These are phyloP conservation scores for Saccostrea cuccullata DNA, from an alignment of 1,140 invertebrate species.

Conservation along the genomic window DNA sequence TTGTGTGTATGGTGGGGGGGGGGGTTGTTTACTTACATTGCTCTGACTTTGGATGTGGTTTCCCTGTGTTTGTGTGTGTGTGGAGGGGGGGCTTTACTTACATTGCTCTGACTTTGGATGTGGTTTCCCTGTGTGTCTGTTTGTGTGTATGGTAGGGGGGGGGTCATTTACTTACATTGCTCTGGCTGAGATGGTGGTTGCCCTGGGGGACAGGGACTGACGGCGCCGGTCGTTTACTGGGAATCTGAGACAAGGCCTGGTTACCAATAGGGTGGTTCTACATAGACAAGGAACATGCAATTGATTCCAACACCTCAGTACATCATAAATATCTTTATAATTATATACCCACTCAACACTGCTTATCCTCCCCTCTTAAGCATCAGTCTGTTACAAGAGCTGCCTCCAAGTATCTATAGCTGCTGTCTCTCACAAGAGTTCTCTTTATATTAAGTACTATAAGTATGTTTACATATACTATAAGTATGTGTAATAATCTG, in stretches of 20 bases:
- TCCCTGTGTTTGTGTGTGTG: too few species aligned
- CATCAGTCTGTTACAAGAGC: neutral
- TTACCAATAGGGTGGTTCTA: slow-evolving; percentile 26
- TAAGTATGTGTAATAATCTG: neutral
- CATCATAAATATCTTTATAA: too few species aligned
- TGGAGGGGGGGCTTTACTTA: neutral
- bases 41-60: neutral
- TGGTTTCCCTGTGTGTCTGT: neutral
- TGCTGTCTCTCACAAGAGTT: too few species aligned
- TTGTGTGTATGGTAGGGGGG: too few species aligned
- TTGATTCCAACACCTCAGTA: neutral
- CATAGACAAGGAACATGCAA: slow-evolving; percentile 30
- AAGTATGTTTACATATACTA: too few species aligned
- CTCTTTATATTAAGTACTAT: too few species aligned
- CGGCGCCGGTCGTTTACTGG: slow-evolving; percentile 42
- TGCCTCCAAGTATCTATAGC: neutral
- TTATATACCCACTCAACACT: neutral
- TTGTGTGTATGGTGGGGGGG: too few species aligned
- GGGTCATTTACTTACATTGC: neutral
- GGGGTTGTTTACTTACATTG: neutral
- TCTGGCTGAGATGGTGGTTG: neutral
- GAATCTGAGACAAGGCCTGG: neutral
- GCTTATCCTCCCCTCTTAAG: neutral
- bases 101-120: neutral
- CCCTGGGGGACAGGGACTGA: slow-evolving; percentile 6